Conservation (phyloP, 2,888 invertebrate species). For the Calliscelio sp. region DNA sequence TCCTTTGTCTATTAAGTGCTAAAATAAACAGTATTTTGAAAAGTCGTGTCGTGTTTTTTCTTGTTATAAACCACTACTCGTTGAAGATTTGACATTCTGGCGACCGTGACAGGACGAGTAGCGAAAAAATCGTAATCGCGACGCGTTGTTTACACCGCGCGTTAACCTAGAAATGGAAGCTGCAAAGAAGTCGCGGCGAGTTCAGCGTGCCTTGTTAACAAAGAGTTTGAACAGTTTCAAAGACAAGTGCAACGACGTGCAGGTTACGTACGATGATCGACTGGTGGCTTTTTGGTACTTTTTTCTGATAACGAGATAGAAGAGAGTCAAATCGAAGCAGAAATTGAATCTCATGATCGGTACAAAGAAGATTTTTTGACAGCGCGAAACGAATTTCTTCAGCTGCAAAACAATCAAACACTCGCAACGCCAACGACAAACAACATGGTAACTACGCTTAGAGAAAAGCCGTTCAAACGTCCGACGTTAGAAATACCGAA, state of each 20-base stretch:
- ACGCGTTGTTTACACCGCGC: constrained; percentile 7
- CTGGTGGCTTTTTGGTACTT: constrained; percentile 44
- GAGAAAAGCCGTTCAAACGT: constrained; percentile 65
- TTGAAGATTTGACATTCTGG: constrained; percentile 12
- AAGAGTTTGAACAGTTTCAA: constrained; percentile 50
- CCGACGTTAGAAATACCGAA: constrained; percentile 74
- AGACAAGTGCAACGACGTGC: constrained; percentile 38
- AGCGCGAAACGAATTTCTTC: constrained; percentile 26
- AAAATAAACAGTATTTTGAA: too few relatives aligned
- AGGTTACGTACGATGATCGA: not conserved
- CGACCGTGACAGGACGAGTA: constrained; percentile 38
- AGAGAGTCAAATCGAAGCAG: constrained; percentile 23
- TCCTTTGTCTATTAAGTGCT: too few relatives aligned
- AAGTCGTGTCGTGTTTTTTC: too few relatives aligned
- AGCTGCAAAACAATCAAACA: not conserved
- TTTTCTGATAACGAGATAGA: constrained; percentile 7
- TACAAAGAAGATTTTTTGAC: constrained; percentile 48
- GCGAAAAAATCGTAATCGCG: too few relatives aligned
- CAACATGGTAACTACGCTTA: not conserved
- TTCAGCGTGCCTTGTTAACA: constrained; percentile 55
- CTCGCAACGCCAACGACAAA: not conserved
- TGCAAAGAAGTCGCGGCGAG: constrained; percentile 46
- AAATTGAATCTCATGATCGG: constrained; percentile 63
- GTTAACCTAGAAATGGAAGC: constrained; percentile 54
- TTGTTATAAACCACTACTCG: too few relatives aligned